Base-by-base conservation (phyloP, 2,113 vertebrate genomes). In the Procavia capensis region DNA sequence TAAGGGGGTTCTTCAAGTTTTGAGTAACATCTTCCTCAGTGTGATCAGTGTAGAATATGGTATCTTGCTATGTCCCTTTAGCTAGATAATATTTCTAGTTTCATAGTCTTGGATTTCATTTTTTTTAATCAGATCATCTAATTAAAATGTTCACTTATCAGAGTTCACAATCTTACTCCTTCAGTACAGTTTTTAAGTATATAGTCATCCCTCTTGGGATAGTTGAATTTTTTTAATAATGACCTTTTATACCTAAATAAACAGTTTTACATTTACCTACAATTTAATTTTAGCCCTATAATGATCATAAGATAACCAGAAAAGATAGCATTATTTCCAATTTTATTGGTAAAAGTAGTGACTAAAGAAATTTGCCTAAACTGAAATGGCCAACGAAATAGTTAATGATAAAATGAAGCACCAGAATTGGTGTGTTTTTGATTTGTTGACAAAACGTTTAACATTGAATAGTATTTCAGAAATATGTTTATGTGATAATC, bases 361-460 rank as follows among this genome's bases (percentile, higher is more conserved):
- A 88, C 29, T 88, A 86, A 82, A 90, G 19, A 75, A 79, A 45
- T 10, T 74, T 76, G 9, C 9, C 6, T 93, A n/a, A 80, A 83
- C 0, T 68, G 25, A 89, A 80, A 87, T 89, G 43, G 25, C 5
- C 72, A n/a, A n/a, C n/a, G n/a, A n/a, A n/a, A n/a, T n/a, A 74
- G 8, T 72, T 95, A 54, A 4, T 54, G 17, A 9, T 5, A 76
- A 64, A 78, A 5, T 72, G 91, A 61, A 66, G 4, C 70, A 74
- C 22, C 66, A 91, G 36, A 93, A 89, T 13, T 57, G 24, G 82
- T 16, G 4, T 4, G 14, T 84, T 85, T 90, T 94, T 85, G 9
- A 85, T 96, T 59, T 95, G 8, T 14, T 88, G 59, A 76, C 39
- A 76, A 78, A 94, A 66, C 47, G 8, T 93, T 16, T 57, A 83